These are phyloP conservation scores for Mellilla xanthometata DNA, from an alignment of 2,888 invertebrate species.

Conservation along the genomic window DNA sequence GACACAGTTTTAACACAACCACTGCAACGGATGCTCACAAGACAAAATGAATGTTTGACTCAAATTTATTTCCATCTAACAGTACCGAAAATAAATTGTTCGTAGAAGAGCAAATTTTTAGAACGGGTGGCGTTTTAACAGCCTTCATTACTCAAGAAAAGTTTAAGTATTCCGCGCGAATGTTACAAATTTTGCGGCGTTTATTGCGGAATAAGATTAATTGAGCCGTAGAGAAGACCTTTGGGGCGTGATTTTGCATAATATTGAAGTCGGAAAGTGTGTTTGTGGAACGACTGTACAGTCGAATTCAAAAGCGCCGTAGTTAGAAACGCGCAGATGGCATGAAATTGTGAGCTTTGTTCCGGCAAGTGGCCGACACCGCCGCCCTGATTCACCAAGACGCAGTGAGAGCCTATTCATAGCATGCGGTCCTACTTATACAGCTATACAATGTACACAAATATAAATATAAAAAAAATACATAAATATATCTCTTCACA, in stretches of 20 bases:
- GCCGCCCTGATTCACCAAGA: neutral
- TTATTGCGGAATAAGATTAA: slow-evolving; percentile 50
- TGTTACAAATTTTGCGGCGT: slow-evolving; percentile 44
- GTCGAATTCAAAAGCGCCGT: neutral
- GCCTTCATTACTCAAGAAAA: slow-evolving; percentile 46
- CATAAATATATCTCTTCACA: too few relatives aligned
- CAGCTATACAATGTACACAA: too few relatives aligned
- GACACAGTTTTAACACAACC: slow-evolving; percentile 5
- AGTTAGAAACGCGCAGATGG: neutral
- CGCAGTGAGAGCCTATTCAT: neutral
- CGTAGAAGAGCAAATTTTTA: slow-evolving; percentile 29
- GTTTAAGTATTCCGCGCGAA: slow-evolving; percentile 40
- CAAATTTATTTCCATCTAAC: slow-evolving; percentile 2
- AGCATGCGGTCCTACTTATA: too few relatives aligned
- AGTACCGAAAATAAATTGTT: slow-evolving; percentile 10
- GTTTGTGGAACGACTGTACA: neutral
- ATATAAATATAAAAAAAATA: too few relatives aligned
- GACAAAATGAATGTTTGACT: slow-evolving; percentile 1
- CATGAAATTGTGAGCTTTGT: slow-evolving; percentile 7
- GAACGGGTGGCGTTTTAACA: slow-evolving; percentile 34
- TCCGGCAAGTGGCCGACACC: neutral
- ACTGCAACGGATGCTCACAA: slow-evolving; percentile 1
- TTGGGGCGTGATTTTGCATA: slow-evolving; percentile 29
- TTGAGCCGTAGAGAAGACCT: slow-evolving; percentile 36
- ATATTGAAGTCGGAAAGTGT: slow-evolving; percentile 29